These are phyloP conservation scores for Ennomos erosarius DNA, from an alignment of 2,888 invertebrate species.

Conservation along the genomic window DNA sequence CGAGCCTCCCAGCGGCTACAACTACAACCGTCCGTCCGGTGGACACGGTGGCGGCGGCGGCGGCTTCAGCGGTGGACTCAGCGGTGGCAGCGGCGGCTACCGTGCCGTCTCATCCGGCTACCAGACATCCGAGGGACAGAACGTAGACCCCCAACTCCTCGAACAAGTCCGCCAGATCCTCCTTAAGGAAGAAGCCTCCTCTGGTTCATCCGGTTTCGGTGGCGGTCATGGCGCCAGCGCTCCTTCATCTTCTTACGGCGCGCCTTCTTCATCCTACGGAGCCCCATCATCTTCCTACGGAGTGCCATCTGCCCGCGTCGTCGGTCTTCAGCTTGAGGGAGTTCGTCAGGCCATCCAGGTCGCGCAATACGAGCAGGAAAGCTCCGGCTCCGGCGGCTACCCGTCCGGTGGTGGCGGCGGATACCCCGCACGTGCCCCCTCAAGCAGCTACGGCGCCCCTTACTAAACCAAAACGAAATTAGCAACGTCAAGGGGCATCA, in stretches of 20 bases:
- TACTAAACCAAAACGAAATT: slow-evolving; percentile 66
- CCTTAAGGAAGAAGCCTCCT: slow-evolving; percentile 91
- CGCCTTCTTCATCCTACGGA: slow-evolving; percentile 86
- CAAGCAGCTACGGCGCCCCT: slow-evolving; percentile 90
- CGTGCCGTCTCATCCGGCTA: slow-evolving; percentile 91
- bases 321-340: slow-evolving; percentile 93
- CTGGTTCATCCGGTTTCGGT: slow-evolving; percentile 74
- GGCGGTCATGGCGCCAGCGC: slow-evolving; percentile 87
- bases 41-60: slow-evolving; percentile 69
- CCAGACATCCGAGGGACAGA: slow-evolving; percentile 93
- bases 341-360: slow-evolving; percentile 95
- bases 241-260: slow-evolving; percentile 89
- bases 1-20: slow-evolving; percentile 91
- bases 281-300: slow-evolving; percentile 85
- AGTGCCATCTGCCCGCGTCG: slow-evolving; percentile 85
- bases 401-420: slow-evolving; percentile 80
- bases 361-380: slow-evolving; percentile 92
- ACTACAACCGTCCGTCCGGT: slow-evolving; percentile 89
- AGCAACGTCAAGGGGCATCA: slow-evolving; percentile 43
- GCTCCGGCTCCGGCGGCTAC: slow-evolving; percentile 81
- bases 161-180: slow-evolving; percentile 94
- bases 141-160: slow-evolving; percentile 91
- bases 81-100: slow-evolving; percentile 89
- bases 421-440: slow-evolving; percentile 86
- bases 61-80: slow-evolving; percentile 52